Percentiles rank a stretch among this genome's conserved stretches.
phyloP scores from a whole-genome alignment of 2,113 vertebrate genomes.

The Myxocyprinus asiaticus region DNA sequence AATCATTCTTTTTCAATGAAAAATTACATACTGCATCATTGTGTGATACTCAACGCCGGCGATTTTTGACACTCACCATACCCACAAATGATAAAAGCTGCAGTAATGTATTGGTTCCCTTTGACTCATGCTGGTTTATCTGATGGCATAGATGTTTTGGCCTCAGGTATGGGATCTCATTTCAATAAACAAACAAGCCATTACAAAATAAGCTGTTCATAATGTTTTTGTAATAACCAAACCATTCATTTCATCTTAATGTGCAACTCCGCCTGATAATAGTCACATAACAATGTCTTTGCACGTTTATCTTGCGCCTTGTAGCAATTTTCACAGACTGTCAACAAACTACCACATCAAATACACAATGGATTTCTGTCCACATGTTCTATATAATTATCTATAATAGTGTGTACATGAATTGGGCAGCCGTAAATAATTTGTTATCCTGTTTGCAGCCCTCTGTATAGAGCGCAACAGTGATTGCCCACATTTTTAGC shows the following conservation, averaged over 20 bases:
- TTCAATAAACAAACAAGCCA: slow-evolving; percentile 44
- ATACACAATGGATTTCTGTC: background rate
- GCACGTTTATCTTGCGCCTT: background rate
- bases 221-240: slow-evolving; percentile 52
- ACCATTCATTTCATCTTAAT: slow-evolving; percentile 54
- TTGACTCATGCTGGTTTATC: slow-evolving; percentile 12
- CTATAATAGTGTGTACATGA: background rate
- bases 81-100: slow-evolving; percentile 29
- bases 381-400: background rate
- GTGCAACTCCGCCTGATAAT: slow-evolving; percentile 51
- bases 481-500: no score
- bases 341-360: background rate
- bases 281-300: slow-evolving; percentile 36
- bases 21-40: background rate
- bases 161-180: slow-evolving; percentile 44
- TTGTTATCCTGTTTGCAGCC: no score
- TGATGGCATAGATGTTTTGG: slow-evolving; percentile 18
- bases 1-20: background rate
- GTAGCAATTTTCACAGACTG: slow-evolving; percentile 11
- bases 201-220: slow-evolving; percentile 54
- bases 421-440: background rate
- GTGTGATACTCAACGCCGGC: background rate
- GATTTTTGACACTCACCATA: background rate
- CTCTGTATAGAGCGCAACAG: no score
- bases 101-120: slow-evolving; percentile 36